phyloP scores from a whole-genome alignment of 2,888 invertebrate genomes.

The Drosophila picticornis region DNA sequence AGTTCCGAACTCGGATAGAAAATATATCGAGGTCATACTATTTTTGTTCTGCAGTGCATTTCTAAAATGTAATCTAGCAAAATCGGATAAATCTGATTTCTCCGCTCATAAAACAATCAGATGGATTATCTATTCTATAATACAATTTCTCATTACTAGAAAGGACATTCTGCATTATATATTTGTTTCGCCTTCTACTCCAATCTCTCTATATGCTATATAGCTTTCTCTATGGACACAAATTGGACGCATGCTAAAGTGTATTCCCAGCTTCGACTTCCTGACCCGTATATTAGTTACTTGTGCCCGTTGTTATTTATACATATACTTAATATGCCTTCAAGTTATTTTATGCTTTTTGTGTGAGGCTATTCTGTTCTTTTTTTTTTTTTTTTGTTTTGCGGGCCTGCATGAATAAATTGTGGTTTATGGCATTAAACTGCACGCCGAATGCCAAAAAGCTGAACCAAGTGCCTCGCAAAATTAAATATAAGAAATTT shows the following conservation, averaged over 20 bases:
- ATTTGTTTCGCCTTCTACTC: not conserved
- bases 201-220: not conserved
- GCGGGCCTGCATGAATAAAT: constrained; percentile 53
- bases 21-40: not conserved
- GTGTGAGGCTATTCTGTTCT: not conserved
- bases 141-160: too few relatives aligned
- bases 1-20: not conserved
- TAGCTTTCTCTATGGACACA: too few relatives aligned
- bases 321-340: constrained; percentile 6
- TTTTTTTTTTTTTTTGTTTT: constrained; percentile 6
- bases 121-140: not conserved
- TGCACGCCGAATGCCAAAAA: constrained; percentile 58
- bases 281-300: not conserved
- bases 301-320: constrained; percentile 4
- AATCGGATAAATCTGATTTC: not conserved
- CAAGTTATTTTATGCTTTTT: constrained; percentile 11
- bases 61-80: not conserved
- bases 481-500: constrained; percentile 79
- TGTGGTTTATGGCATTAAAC: constrained; percentile 62
- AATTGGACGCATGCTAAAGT: not conserved
- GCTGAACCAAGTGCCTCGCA: constrained; percentile 65
- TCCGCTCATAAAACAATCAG: not conserved
- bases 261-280: not conserved
- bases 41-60: not conserved
- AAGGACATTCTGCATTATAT: not conserved